Conservation (phyloP, 53 echinoderm and acorn worm species). For the Astropecten irregularis region DNA sequence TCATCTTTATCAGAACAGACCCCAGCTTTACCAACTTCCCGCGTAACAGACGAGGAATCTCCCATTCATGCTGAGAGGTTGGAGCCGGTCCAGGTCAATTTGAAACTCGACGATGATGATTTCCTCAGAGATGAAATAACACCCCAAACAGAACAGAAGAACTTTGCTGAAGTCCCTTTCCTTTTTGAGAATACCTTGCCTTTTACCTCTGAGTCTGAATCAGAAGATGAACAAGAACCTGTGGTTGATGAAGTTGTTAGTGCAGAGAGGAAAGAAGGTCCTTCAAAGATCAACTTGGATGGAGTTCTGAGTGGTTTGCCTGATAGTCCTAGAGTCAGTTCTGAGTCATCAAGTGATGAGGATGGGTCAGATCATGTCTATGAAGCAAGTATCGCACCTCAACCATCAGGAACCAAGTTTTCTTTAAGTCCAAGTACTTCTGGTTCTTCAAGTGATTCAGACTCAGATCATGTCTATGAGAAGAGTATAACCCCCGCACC, state of each 20-base stretch:
- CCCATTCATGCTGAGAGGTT: slow-evolving; percentile 26
- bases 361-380: not conserved
- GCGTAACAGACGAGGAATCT: not conserved
- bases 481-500: not conserved
- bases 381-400: not conserved
- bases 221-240: slow-evolving; percentile 1
- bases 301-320: not conserved
- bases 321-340: not conserved
- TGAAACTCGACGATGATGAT: not conserved
- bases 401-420: not conserved
- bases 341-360: slow-evolving; percentile 11
- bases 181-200: slow-evolving; percentile 17
- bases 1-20: not conserved
- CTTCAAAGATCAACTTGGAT: not conserved
- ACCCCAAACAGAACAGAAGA: slow-evolving; percentile 7
- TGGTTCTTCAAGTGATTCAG: slow-evolving; percentile 24
- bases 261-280: slow-evolving; percentile 16
- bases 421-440: not conserved
- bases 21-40: not conserved
- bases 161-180: slow-evolving; percentile 10
- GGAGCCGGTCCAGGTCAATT: not conserved
- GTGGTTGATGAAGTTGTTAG: slow-evolving; percentile 19
- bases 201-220: slow-evolving; percentile 22
- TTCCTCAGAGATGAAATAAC: not conserved
- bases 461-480: slow-evolving; percentile 24